These are phyloP conservation scores for Sinohyriopsis cumingii DNA, from an alignment of 2,888 invertebrate genomes.

Conservation along the genomic window DNA sequence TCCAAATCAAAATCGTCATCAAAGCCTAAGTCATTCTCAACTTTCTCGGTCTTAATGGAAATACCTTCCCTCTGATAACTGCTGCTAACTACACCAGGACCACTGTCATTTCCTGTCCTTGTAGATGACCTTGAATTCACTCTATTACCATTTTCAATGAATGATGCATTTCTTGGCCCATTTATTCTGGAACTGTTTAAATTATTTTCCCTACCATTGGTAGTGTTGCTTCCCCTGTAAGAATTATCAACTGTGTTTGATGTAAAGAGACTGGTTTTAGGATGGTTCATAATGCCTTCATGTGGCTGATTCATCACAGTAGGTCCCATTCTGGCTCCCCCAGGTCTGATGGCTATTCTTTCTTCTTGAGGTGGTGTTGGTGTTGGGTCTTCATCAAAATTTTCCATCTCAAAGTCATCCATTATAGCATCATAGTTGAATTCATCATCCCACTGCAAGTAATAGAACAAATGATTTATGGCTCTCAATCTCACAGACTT, in stretches of 20 bases:
- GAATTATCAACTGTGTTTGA: neutral
- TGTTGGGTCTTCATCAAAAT: slow-evolving; percentile 21
- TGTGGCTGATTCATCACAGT: too few relatives aligned
- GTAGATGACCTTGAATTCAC: slow-evolving; percentile 1
- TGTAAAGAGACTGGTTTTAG: neutral
- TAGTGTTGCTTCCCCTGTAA: too few relatives aligned
- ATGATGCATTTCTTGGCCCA: too few relatives aligned
- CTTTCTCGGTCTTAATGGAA: neutral
- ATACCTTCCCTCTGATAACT: neutral
- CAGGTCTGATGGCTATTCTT: too few relatives aligned
- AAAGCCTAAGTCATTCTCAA: slow-evolving; percentile 27
- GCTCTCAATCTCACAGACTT: too few relatives aligned
- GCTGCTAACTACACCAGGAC: neutral
- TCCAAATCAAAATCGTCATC: slow-evolving; percentile 41
- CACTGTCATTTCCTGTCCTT: neutral
- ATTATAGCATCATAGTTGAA: slow-evolving; percentile 34
- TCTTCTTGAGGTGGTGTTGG: neutral
- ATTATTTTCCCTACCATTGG: too few relatives aligned
- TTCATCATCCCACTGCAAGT: slow-evolving; percentile 43
- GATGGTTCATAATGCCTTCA: too few relatives aligned
- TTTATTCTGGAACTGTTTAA: too few relatives aligned
- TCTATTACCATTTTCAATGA: slow-evolving; percentile 1
- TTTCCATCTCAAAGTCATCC: slow-evolving; percentile 49
- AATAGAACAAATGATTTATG: neutral
- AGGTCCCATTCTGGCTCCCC: too few relatives aligned